Conservation (phyloP, 2,113 vertebrate genomes). For the Anthoscopus minutus region DNA sequence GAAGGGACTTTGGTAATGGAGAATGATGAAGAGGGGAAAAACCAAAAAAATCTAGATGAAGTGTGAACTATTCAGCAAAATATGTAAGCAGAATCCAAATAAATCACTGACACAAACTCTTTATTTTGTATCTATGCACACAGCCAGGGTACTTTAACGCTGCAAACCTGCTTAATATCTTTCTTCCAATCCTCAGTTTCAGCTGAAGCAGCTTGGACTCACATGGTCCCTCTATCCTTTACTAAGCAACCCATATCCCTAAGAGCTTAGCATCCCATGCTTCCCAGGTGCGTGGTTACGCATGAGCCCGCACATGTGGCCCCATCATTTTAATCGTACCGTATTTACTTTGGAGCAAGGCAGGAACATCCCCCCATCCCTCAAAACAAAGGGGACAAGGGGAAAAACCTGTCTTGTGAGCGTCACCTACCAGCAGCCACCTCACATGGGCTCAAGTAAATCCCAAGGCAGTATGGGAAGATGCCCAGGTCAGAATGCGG, state of each 20-base stretch:
- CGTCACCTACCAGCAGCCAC: not conserved
- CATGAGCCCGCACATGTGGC: rapidly evolving
- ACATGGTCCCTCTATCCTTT: not conserved
- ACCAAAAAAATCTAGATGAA: not conserved
- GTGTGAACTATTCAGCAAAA: not conserved
- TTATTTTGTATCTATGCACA: not conserved
- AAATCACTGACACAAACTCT: not conserved
- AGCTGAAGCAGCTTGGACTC: not conserved
- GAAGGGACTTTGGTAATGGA: not conserved
- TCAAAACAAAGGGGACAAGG: not conserved
- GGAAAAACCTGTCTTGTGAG: not conserved
- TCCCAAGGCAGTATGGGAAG: not conserved
- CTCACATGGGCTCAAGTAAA: not conserved
- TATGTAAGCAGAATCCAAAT: not conserved
- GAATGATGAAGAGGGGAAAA: not conserved
- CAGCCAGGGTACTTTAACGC: not conserved
- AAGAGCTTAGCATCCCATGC: not conserved
- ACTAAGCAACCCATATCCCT: not conserved
- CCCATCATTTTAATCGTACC: not conserved
- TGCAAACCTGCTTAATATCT: not conserved
- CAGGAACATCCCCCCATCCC: not conserved
- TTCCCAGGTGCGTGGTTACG: rapidly evolving
- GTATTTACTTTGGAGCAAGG: not conserved
- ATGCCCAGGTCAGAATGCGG: not conserved
- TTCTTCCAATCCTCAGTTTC: not conserved